A percentile compares a stretch with the other conserved stretches of the same genome.
Evolutionary conservation across 2,888 invertebrate genomes (phyloP).

Genomic region (Pycnomerus fuliginosus): DNA sequence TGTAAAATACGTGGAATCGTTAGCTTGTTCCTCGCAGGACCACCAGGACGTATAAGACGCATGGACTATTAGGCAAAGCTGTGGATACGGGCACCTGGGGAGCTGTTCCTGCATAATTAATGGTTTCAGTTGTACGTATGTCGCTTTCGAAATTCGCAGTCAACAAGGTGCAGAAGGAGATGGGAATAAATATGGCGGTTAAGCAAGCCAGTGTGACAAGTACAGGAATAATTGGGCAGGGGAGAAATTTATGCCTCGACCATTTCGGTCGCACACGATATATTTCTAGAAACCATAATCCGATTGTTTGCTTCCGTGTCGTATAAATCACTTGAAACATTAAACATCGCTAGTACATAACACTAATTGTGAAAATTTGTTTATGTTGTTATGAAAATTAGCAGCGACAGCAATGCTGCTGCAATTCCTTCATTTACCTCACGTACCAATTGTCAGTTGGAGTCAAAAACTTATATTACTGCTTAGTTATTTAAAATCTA

Average conservation of each 20-base stretch:
- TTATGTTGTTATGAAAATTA: conserved; percentile 17
- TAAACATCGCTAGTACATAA: conserved; percentile 14
- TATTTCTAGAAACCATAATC: conserved; percentile 12
- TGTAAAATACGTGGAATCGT: conserved; percentile 22
- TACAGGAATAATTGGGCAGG: too few species aligned
- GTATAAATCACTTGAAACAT: conserved; percentile 13
- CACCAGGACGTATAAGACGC: conserved; percentile 29
- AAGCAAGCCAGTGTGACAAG: too few species aligned
- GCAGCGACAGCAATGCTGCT: conserved; percentile 12
- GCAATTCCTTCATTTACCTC: too few species aligned
- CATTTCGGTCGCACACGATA: too few species aligned
- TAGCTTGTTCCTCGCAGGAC: conserved; percentile 30
- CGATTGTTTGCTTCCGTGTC: conserved; percentile 15
- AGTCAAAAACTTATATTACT: too few species aligned
- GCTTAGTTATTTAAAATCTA: too few species aligned
- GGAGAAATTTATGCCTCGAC: too few species aligned
- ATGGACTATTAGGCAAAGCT: conserved; percentile 45
- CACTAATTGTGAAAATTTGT: conserved; percentile 15
- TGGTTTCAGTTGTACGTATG: conserved; percentile 28
- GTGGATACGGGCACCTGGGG: conserved; percentile 43
- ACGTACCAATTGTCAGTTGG: too few species aligned
- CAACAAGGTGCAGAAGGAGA: too few species aligned
- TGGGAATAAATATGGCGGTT: too few species aligned
- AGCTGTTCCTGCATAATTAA: conserved; percentile 42
- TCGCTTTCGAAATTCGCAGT: conserved; percentile 2